A percentile compares a stretch with the other conserved stretches of the same genome.
phyloP scores from a whole-genome alignment of 1,140 invertebrate genomes.

The Penaeus chinensis region DNA sequence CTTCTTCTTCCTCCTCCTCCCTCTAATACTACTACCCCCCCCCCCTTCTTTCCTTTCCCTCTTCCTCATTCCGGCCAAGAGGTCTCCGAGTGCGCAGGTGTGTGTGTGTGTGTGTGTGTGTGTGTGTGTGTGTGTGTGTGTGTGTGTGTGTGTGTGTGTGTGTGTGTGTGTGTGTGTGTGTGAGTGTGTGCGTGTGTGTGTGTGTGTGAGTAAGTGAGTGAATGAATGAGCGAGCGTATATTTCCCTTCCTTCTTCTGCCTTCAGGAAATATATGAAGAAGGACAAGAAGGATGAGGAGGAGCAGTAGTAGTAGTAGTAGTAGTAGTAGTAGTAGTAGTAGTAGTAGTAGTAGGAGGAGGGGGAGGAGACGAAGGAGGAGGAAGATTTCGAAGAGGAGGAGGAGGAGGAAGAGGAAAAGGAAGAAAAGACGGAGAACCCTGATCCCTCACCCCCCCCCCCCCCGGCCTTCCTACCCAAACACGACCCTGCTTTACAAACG shows the following conservation, averaged over 20 bases:
- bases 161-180: neutral
- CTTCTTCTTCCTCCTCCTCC: too few species aligned
- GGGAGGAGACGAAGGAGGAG: neutral
- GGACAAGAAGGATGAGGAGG: neutral
- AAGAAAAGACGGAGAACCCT: neutral
- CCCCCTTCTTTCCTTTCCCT: too few species aligned
- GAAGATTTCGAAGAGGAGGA: neutral
- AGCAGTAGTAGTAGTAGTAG: too few species aligned
- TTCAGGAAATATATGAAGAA: neutral
- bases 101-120: conserved; percentile 7
- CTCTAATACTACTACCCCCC: too few species aligned
- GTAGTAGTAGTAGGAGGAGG: neutral
- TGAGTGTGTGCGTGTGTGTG: too few species aligned
- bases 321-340: neutral
- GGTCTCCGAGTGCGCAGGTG: too few species aligned
- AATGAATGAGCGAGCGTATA: too few species aligned
- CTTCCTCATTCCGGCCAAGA: too few species aligned
- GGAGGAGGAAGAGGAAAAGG: neutral
- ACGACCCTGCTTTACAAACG: neutral
- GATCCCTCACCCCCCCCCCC: neutral
- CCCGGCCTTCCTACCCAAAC: neutral
- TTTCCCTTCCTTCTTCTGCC: too few species aligned
- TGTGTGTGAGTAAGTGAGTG: too few species aligned
- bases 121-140: neutral
- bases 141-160: neutral